These are phyloP conservation scores for Antechinus stuartii DNA, from an alignment of 2,113 vertebrate genomes.

Conservation along the genomic window DNA sequence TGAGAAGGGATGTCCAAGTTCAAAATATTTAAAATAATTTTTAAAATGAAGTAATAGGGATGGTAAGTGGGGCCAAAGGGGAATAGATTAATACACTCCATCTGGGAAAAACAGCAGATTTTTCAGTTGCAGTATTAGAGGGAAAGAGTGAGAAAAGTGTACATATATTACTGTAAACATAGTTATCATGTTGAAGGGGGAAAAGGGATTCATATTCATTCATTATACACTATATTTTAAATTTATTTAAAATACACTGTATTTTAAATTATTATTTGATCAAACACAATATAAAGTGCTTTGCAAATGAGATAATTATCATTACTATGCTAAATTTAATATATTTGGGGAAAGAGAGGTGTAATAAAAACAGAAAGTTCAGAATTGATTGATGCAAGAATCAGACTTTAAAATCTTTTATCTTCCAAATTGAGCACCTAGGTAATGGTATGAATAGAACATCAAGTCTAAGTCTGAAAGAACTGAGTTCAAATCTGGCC, in stretches of 20 bases:
- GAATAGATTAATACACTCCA: not conserved
- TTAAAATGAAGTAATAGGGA: not conserved
- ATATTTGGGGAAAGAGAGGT: not conserved
- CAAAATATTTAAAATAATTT: not conserved
- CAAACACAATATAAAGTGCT: not conserved
- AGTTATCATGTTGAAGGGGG: not conserved
- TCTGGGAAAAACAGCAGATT: not conserved
- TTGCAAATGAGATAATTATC: not conserved
- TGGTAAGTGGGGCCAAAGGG: not conserved
- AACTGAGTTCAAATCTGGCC: not conserved
- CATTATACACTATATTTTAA: not conserved
- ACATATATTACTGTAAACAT: not conserved
- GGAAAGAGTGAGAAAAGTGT: not conserved
- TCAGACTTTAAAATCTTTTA: slow-evolving; percentile 30
- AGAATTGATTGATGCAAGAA: slow-evolving; percentile 27
- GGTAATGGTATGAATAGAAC: not conserved
- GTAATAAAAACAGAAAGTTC: slow-evolving; percentile 5
- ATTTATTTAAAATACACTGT: not conserved
- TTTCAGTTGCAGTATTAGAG: not conserved
- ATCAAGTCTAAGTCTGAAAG: not conserved
- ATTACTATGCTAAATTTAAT: not conserved
- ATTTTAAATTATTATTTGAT: not conserved
- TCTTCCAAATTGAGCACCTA: slow-evolving; percentile 11
- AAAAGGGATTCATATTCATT: not conserved
- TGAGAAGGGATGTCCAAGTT: not conserved